phyloP scores from a whole-genome alignment of 1,140 invertebrate genomes.

The Aphis craccivora region DNA sequence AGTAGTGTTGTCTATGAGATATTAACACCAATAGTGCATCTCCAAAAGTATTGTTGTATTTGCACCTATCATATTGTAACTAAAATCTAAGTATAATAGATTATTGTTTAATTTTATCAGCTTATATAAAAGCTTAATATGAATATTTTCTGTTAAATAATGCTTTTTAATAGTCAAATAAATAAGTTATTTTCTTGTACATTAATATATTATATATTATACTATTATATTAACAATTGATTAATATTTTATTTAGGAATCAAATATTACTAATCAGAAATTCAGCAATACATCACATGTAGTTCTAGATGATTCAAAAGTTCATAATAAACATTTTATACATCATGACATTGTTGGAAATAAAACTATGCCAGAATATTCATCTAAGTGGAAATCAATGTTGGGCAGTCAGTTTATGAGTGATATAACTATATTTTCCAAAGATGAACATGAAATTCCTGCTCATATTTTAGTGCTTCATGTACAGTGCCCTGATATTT shows the following conservation, averaged over 20 bases:
- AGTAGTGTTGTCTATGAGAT: too few relatives aligned
- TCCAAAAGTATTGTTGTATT: too few relatives aligned
- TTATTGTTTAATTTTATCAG: too few relatives aligned
- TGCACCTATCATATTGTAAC: too few relatives aligned
- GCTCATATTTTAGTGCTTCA: constrained; percentile 59
- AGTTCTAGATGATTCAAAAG: constrained; percentile 15
- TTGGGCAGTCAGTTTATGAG: constrained; percentile 59
- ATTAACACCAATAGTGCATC: too few relatives aligned
- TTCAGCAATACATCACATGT: background rate
- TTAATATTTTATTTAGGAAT: constrained; percentile 35
- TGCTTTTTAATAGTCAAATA: background rate
- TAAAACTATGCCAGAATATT: constrained; percentile 41
- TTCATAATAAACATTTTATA: background rate
- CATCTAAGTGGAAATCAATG: constrained; percentile 59
- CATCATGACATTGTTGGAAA: background rate
- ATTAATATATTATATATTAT: background rate
- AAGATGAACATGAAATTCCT: constrained; percentile 59
- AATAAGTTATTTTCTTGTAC: background rate
- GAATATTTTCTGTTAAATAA: background rate
- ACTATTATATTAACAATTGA: background rate
- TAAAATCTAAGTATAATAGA: too few relatives aligned
- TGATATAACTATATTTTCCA: constrained; percentile 59
- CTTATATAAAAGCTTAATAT: too few relatives aligned
- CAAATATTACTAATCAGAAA: background rate
- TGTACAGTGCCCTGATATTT: constrained; percentile 59